Conservation (phyloP, 2,797 vertebrate genomes). For the Catamblyrhynchus diadema region DNA sequence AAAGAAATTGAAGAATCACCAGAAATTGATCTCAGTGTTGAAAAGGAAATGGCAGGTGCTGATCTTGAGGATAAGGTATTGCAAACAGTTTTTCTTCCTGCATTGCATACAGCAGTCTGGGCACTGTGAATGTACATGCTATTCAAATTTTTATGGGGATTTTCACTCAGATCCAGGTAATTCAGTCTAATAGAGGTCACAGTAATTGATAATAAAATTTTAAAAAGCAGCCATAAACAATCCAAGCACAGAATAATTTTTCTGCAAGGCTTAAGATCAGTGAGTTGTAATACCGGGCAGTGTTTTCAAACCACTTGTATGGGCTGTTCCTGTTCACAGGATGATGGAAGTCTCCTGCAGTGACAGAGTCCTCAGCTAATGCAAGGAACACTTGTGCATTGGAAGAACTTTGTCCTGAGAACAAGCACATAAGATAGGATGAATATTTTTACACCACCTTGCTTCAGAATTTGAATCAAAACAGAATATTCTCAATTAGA, state of each 20-base stretch:
- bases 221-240: background rate
- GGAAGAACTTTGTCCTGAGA: background rate
- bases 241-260: background rate
- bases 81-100: background rate
- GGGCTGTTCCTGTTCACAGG: background rate
- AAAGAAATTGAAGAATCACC: constrained; percentile 48
- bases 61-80: constrained; percentile 72
- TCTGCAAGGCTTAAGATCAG: background rate
- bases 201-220: background rate
- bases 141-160: background rate
- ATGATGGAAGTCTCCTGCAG: background rate
- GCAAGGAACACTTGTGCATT: background rate
- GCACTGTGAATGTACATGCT: background rate
- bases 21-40: constrained; percentile 37
- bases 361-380: background rate
- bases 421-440: background rate
- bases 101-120: background rate
- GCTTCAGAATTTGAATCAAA: background rate
- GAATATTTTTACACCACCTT: background rate
- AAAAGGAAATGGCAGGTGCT: constrained; percentile 35
- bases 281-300: background rate
- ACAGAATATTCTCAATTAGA: background rate
- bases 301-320: background rate
- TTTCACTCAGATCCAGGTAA: background rate
- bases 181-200: background rate